A percentile compares a stretch with the other conserved stretches of the same genome.
Evolutionary conservation across 2,113 vertebrate genomes (phyloP).

Genomic region (Athene noctua): DNA sequence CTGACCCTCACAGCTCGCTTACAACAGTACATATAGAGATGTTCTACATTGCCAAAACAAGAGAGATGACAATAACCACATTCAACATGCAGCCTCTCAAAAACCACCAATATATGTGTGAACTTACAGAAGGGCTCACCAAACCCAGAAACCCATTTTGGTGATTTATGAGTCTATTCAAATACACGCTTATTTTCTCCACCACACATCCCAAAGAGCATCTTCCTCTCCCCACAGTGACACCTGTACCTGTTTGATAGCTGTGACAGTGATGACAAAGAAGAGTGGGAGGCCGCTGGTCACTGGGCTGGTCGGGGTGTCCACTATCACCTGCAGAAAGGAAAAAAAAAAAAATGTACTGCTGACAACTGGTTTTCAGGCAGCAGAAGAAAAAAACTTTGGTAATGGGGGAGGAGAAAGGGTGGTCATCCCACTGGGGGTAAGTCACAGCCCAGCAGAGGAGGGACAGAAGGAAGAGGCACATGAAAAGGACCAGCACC

Average conservation of each 20-base stretch:
- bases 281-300: conserved; percentile 97
- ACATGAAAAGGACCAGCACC: not conserved
- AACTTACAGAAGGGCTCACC: not conserved
- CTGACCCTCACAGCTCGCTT: not conserved
- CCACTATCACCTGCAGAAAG: conserved; percentile 88
- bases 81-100: not conserved
- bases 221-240: not conserved
- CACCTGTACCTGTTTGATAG: conserved; percentile 90
- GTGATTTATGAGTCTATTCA: not conserved
- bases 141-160: not conserved
- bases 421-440: not conserved
- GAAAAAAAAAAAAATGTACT: not conserved
- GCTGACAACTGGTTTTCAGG: not conserved
- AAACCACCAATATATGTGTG: fast-evolving
- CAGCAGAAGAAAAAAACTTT: not conserved
- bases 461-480: not conserved
- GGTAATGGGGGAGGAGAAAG: not conserved
- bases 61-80: not conserved
- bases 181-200: not conserved
- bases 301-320: conserved; percentile 96
- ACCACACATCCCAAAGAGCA: not conserved
- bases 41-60: fast-evolving
- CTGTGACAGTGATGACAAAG: conserved; percentile 97
- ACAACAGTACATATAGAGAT: not conserved
- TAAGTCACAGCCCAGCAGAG: not conserved